Conservation (phyloP, 2,888 invertebrate genomes). For the Pheosia gnoma region DNA sequence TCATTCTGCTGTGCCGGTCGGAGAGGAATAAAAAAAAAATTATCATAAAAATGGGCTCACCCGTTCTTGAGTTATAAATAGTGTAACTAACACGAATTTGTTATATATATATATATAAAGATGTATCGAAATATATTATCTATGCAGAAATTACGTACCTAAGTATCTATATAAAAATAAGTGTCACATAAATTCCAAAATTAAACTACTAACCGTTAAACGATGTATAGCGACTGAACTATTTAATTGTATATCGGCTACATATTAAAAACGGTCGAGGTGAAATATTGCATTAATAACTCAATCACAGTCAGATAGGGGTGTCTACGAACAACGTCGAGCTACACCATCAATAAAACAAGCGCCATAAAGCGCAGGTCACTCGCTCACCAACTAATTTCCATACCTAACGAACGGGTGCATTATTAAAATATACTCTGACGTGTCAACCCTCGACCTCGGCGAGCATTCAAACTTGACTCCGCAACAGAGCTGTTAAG, state of each 20-base stretch:
- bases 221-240: background rate
- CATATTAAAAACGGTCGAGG: slow-evolving; percentile 15
- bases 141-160: too few relatives aligned
- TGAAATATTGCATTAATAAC: slow-evolving; percentile 49
- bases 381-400: slow-evolving; percentile 74
- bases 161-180: too few relatives aligned
- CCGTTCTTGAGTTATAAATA: too few relatives aligned
- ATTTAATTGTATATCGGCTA: background rate
- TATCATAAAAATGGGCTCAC: too few relatives aligned
- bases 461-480: slow-evolving; percentile 69
- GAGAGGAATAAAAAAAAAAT: too few relatives aligned
- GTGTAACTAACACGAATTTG: too few relatives aligned
- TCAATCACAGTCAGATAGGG: slow-evolving; percentile 42
- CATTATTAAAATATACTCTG: slow-evolving; percentile 79
- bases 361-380: slow-evolving; percentile 53
- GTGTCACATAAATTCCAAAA: too few relatives aligned
- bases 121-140: too few relatives aligned
- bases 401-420: slow-evolving; percentile 81
- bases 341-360: slow-evolving; percentile 68
- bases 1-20: too few relatives aligned
- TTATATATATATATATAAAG: too few relatives aligned
- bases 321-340: slow-evolving; percentile 34
- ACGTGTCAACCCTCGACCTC: slow-evolving; percentile 73
- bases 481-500: slow-evolving; percentile 63
- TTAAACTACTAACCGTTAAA: too few relatives aligned